phyloP scores from a whole-genome alignment of 2,797 vertebrate genomes.

The Melanotaenia trifasciata region DNA sequence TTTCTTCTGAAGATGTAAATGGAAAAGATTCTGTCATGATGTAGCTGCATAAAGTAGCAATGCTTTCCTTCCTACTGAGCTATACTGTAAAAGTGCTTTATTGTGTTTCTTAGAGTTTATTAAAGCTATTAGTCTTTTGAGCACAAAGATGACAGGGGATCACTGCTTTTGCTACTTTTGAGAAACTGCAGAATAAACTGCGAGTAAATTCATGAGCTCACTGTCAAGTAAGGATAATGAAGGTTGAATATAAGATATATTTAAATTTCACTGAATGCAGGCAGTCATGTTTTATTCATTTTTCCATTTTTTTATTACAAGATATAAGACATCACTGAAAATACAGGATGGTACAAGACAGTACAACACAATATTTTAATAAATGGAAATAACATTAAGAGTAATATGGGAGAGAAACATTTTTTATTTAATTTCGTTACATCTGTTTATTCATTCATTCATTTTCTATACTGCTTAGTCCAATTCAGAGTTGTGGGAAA shows the following conservation, averaged over 20 bases:
- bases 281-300: background rate
- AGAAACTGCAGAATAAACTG: background rate
- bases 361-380: background rate
- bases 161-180: background rate
- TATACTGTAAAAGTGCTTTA: slow-evolving; percentile 4
- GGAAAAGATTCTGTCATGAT: slow-evolving; percentile 6
- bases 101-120: slow-evolving; percentile 11
- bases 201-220: background rate
- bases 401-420: background rate
- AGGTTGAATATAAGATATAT: background rate
- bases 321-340: background rate
- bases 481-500: too few relatives aligned
- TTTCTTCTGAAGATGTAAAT: slow-evolving; percentile 3
- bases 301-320: background rate
- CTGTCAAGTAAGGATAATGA: background rate
- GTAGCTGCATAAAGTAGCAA: slow-evolving; percentile 18
- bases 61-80: background rate
- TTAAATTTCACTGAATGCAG: background rate
- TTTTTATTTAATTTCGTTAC: too few relatives aligned
- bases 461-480: too few relatives aligned
- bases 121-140: slow-evolving; percentile 24
- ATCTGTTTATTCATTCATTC: too few relatives aligned
- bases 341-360: background rate
- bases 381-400: background rate
- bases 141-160: background rate